Evolutionary conservation across 2,888 invertebrate species (phyloP), one percentile per base, ranked within the genome.

Genomic region (Gibbula magus): DNA sequence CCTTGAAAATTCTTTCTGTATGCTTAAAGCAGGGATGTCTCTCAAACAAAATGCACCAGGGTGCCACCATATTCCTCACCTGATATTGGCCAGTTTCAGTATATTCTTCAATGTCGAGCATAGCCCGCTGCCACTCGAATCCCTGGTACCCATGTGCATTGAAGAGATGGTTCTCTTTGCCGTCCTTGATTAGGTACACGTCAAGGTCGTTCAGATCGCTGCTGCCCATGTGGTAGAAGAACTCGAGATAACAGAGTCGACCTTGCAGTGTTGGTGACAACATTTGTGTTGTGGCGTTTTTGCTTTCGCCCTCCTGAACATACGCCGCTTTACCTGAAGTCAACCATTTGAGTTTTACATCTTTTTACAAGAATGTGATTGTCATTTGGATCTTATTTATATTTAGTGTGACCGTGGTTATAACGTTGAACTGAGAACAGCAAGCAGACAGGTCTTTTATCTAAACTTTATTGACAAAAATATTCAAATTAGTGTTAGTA

Each of bases 221-320:
- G 22, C 73, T 39, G 32, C 78, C 78, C 73, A 78, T 70, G 73
- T 78, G 78, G 73, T 73, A 78, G 73, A 54, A 78, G 73, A 78
- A 78, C 29, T 73, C 53, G 52, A 78, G 78, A 56, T 78, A 78
- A 22, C 78, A 78, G 53, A 78, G 70, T 16, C 61, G 73, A 7
- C 54, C 54, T 22, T 67, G 29, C n/a, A 32, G 25, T 22, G 73
- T 16, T 45, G 78, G 78, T 16, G 78, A 78, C 73, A 22, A 22
- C 70, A 78, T 73, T n/a, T 7, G 29, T 20, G 73, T 35, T 5
- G 35, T 53, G 32, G n/a, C 67, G 54, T 70, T 76, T 3, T 76
- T 13, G n/a, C 22, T n/a, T 8, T 29, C 25, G 20, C 53, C 53
- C 8, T 32, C 10, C 22, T 76, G 53, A 32, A 54, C 75, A 35